Percentiles rank a stretch among this genome's conserved stretches.
Conservation (phyloP, 2,113 vertebrate genomes). For the Pungitius pungitius region DNA sequence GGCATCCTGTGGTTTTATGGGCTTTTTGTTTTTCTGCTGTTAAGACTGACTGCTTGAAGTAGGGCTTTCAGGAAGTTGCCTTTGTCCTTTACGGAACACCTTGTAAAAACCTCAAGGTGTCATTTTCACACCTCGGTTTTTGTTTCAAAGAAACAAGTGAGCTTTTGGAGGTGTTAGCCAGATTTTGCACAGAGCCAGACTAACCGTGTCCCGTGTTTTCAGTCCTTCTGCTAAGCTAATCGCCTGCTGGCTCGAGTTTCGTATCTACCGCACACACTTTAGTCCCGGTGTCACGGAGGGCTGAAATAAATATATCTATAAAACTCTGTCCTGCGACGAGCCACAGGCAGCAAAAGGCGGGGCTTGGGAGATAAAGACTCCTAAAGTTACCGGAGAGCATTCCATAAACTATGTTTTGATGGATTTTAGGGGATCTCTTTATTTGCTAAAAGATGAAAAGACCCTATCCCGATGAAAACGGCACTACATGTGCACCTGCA, state of each 20-base stretch:
- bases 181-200: background rate
- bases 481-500: no score
- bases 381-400: background rate
- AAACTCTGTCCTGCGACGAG: background rate
- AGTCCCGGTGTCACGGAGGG: background rate
- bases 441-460: background rate
- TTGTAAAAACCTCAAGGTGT: conserved; percentile 12
- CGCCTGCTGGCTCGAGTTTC: background rate
- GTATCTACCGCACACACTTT: background rate
- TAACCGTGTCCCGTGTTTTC: background rate
- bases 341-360: no score
- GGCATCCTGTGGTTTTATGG: background rate
- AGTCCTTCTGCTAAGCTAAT: background rate
- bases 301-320: no score
- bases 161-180: background rate
- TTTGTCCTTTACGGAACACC: background rate
- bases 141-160: conserved; percentile 1
- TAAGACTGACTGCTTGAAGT: background rate
- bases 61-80: background rate
- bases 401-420: background rate
- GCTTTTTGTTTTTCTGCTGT: background rate
- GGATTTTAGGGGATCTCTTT: background rate
- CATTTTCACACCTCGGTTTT: background rate
- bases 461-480: background rate
- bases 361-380: no score